Percentiles rank a stretch among this genome's conserved stretches.
phyloP scores from a whole-genome alignment of 1,140 invertebrate genomes.

The Diorhabda elongata region DNA sequence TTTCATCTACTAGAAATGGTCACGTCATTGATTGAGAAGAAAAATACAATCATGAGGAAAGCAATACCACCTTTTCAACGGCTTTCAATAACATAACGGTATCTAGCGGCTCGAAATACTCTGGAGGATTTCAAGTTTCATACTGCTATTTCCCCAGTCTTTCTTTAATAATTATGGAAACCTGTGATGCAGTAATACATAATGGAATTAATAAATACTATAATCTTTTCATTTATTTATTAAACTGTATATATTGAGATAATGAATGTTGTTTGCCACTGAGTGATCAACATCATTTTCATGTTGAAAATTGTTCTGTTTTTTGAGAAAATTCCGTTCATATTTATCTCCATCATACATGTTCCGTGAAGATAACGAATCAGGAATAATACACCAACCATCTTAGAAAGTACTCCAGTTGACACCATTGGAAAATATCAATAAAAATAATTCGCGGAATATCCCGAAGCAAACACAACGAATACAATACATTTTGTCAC shows the following conservation, averaged over 20 bases:
- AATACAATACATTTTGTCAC: neutral
- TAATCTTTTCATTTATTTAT: no score
- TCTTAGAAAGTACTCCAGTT: neutral
- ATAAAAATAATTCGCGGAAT: neutral
- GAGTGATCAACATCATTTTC: neutral
- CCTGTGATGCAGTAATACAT: neutral
- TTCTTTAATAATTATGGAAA: neutral
- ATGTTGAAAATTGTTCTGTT: neutral
- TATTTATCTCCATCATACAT: neutral
- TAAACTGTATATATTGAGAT: neutral
- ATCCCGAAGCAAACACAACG: neutral
- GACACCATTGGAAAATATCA: neutral
- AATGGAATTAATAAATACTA: no score
- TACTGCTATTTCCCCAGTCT: no score
- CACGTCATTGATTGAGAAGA: no score
- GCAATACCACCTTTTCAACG: neutral
- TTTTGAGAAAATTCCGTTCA: neutral
- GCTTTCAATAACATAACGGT: neutral
- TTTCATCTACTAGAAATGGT: no score
- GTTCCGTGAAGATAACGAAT: neutral
- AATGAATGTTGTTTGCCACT: neutral
- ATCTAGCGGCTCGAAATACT: no score
- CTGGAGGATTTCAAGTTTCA: no score
- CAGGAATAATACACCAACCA: neutral
- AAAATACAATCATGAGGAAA: neutral